Evolutionary conservation across 2,797 vertebrate genomes (phyloP).

Genomic region (Acanthis flammea): DNA sequence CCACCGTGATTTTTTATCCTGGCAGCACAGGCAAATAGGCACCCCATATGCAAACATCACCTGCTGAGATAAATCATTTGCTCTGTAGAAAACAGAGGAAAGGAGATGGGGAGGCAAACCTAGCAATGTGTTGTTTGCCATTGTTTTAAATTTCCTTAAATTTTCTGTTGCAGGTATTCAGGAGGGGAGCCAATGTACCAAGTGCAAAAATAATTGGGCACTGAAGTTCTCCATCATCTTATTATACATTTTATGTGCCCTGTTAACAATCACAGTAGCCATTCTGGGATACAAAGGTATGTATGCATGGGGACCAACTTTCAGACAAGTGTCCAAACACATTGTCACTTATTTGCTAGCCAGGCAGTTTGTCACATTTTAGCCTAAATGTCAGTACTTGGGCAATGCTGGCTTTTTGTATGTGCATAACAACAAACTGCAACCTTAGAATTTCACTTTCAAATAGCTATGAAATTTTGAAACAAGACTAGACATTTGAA

Average conservation of each 20-base stretch:
- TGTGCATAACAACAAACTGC: background rate
- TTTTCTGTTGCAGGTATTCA: constrained; percentile 90
- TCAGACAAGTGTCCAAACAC: background rate
- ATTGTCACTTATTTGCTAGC: background rate
- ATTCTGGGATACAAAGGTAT: constrained; percentile 96
- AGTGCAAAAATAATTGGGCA: constrained; percentile 96
- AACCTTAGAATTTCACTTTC: background rate
- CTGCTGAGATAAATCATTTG: background rate
- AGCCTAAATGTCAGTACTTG: background rate
- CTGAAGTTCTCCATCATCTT: constrained; percentile 94
- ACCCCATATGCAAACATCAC: background rate
- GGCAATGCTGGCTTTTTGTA: background rate
- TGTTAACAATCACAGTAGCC: constrained; percentile 92
- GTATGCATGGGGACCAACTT: background rate
- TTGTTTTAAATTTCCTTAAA: constrained; percentile 15
- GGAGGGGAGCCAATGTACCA: constrained; percentile 94
- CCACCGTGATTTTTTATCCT: background rate
- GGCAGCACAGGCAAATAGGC: background rate
- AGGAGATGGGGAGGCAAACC: background rate
- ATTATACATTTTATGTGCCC: constrained; percentile 89
- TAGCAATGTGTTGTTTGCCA: background rate
- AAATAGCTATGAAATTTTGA: background rate
- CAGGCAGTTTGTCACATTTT: background rate
- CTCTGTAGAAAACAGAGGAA: background rate
- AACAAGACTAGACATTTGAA: background rate